These are phyloP conservation scores for Parazoanthus atlanticus DNA, from an alignment of 92 coral and sea anemone genomes.

Conservation along the genomic window DNA sequence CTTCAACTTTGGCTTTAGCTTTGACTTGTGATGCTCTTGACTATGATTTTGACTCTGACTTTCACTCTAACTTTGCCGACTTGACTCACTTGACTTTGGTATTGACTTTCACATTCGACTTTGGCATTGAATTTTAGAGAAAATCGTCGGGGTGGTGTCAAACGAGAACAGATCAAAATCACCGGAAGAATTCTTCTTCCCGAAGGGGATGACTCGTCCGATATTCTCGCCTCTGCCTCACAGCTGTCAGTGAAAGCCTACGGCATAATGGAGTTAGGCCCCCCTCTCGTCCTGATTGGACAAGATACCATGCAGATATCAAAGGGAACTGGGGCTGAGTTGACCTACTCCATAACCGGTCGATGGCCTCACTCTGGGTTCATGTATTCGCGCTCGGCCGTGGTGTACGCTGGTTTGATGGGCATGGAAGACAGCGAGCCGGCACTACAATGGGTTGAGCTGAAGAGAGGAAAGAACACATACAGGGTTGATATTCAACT, in stretches of 20 bases:
- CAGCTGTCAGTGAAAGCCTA: conserved; percentile 20
- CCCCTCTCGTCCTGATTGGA: conserved; percentile 22
- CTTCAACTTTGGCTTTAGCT: neutral
- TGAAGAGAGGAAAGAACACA: conserved; percentile 23
- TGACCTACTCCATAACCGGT: conserved; percentile 14
- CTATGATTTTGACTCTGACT: neutral
- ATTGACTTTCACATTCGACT: neutral
- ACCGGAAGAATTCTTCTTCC: conserved; percentile 14
- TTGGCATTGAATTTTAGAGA: neutral
- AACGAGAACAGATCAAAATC: neutral
- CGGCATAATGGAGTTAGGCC: conserved; percentile 5
- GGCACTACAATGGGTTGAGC: conserved; percentile 25
- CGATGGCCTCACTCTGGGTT: conserved; percentile 28
- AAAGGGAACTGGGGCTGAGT: conserved; percentile 13
- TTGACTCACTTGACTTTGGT: neutral
- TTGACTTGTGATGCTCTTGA: no score
- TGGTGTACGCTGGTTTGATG: conserved; percentile 13
- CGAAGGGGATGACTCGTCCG: conserved; percentile 13
- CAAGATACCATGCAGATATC: conserved; percentile 1
- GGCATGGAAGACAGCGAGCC: conserved; percentile 20
- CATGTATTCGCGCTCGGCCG: conserved; percentile 6
- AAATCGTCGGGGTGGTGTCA: neutral
- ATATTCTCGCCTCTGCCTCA: conserved; percentile 9
- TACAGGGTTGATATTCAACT: conserved; percentile 11
- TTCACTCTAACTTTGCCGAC: neutral